These are phyloP conservation scores for Tachypleus tridentatus DNA, from an alignment of 1,140 invertebrate species.

Conservation along the genomic window DNA sequence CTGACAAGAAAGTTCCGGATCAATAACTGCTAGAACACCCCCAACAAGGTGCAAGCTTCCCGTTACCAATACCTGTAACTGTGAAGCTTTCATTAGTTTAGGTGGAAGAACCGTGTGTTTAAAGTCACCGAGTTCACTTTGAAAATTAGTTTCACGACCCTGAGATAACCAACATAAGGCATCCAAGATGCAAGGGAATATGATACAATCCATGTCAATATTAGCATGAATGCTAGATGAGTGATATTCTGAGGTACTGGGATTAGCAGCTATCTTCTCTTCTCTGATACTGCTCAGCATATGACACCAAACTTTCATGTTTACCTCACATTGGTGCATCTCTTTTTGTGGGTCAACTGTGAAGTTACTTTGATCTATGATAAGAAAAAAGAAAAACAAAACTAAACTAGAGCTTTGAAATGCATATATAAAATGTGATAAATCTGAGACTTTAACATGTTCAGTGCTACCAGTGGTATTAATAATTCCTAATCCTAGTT, in stretches of 20 bases:
- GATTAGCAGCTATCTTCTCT: constrained; percentile 9
- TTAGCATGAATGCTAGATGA: neutral
- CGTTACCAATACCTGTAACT: constrained; percentile 62
- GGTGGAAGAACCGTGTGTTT: constrained; percentile 9
- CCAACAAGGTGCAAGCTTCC: constrained; percentile 88
- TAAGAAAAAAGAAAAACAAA: constrained; percentile 3
- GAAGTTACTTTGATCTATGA: constrained; percentile 29
- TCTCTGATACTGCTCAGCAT: constrained; percentile 16
- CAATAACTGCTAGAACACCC: constrained; percentile 44
- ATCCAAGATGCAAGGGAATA: constrained; percentile 19
- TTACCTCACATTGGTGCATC: constrained; percentile 39
- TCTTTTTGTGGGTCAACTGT: constrained; percentile 34
- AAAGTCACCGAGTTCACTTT: constrained; percentile 14
- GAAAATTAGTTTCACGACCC: constrained; percentile 8
- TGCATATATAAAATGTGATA: too few species aligned
- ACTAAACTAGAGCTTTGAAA: neutral
- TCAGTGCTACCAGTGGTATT: too few species aligned
- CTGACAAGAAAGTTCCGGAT: too few species aligned
- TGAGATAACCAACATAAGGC: constrained; percentile 26
- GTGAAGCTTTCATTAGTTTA: constrained; percentile 12
- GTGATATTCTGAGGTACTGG: neutral
- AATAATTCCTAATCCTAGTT: too few species aligned
- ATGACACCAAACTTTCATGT: constrained; percentile 45
- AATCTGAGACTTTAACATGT: too few species aligned
- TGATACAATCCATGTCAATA: neutral